These are phyloP conservation scores for Sturnus vulgaris DNA, from an alignment of 2,113 vertebrate genomes.

Conservation along the genomic window DNA sequence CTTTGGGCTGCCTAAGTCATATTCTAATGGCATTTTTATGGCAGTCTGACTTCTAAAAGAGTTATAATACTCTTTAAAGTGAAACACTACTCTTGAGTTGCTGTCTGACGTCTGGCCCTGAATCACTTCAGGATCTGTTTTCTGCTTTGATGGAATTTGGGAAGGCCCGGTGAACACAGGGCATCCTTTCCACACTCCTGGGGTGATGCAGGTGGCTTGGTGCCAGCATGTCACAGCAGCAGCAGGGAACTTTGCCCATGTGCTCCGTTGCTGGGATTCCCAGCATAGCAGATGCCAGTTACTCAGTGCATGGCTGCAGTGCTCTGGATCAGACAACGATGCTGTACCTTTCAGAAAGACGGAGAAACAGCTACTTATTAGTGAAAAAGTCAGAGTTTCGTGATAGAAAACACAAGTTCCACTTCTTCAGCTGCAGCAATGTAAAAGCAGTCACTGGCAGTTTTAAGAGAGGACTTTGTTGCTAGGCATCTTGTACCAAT, in stretches of 20 bases:
- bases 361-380: background rate
- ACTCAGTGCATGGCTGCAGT: background rate
- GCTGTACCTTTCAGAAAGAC: background rate
- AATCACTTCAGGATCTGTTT: background rate
- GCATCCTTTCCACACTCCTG: background rate
- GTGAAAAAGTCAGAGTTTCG: background rate
- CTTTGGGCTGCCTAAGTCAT: background rate
- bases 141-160: background rate
- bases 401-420: background rate
- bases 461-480: background rate
- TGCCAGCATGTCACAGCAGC: accelerated
- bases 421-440: background rate
- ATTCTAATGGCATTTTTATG: background rate
- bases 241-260: background rate
- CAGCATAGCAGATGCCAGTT: background rate
- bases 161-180: accelerated
- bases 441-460: background rate
- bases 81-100: background rate
- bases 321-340: background rate
- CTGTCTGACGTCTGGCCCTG: background rate
- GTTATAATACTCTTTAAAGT: background rate
- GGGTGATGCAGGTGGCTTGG: background rate
- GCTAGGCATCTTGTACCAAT: background rate
- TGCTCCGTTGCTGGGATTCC: background rate
- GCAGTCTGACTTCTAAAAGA: background rate